Conservation (phyloP, 1,140 invertebrate species). For the Streblospio benedicti region DNA sequence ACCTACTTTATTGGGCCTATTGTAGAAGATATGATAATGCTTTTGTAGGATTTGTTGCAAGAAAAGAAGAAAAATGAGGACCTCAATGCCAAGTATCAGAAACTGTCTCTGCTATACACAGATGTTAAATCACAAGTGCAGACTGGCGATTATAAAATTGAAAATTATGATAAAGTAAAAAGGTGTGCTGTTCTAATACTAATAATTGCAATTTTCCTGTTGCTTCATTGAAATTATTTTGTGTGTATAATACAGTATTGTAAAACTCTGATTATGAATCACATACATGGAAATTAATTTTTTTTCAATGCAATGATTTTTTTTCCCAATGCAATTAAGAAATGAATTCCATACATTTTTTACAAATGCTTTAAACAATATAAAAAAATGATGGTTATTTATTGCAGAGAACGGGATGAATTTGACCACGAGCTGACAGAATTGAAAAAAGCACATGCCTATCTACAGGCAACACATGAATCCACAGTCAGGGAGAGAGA, state of each 20-base stretch:
- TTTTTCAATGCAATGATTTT: too few relatives aligned
- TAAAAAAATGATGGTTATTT: too few relatives aligned
- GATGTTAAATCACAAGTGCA: slow-evolving; percentile 36
- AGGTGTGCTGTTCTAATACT: slow-evolving; percentile 29
- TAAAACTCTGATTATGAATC: too few relatives aligned
- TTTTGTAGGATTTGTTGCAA: slow-evolving; percentile 32
- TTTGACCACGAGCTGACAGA: slow-evolving; percentile 37
- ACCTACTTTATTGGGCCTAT: too few relatives aligned
- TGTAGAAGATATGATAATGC: not conserved
- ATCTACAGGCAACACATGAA: slow-evolving; percentile 33
- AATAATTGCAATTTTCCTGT: too few relatives aligned
- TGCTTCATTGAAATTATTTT: too few relatives aligned
- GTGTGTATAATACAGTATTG: too few relatives aligned
- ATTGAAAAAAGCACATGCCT: slow-evolving; percentile 28
- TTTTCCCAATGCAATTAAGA: too few relatives aligned
- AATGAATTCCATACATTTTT: too few relatives aligned
- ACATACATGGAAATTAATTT: too few relatives aligned
- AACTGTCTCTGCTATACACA: slow-evolving; percentile 28
- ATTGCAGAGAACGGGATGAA: slow-evolving; percentile 38
- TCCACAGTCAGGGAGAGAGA: slow-evolving; percentile 38
- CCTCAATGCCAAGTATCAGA: slow-evolving; percentile 38
- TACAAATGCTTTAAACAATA: too few relatives aligned
- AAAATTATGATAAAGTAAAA: slow-evolving; percentile 44
- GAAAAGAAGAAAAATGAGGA: slow-evolving; percentile 35
- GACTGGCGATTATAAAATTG: slow-evolving; percentile 39